A percentile compares a stretch with the other conserved stretches of the same genome.
These are phyloP conservation scores for Atractosteus spatula DNA, from an alignment of 2,113 vertebrate genomes.

Conservation along the genomic window DNA sequence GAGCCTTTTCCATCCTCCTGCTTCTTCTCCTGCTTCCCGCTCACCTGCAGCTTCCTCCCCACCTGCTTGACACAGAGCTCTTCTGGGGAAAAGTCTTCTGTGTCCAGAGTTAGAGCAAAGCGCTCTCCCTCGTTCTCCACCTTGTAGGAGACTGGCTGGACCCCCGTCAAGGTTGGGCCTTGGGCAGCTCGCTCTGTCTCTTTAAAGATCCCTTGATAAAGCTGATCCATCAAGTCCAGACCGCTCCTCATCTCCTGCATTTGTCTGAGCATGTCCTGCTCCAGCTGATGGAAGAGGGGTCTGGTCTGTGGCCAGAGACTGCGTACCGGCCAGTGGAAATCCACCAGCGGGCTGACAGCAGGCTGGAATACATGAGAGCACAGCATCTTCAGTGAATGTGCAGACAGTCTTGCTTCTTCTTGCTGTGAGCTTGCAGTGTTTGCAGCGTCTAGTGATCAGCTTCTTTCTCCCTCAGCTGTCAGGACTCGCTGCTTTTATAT, in stretches of 20 bases:
- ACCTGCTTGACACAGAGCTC: constrained; percentile 68
- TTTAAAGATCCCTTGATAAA: too few species aligned
- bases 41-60: constrained; percentile 65
- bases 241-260: too few species aligned
- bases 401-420: constrained; percentile 12
- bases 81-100: constrained; percentile 54
- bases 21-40: constrained; percentile 63
- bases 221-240: too few species aligned
- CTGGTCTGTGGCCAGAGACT: constrained; percentile 74
- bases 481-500: background rate
- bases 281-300: too few species aligned
- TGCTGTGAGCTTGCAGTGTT: constrained; percentile 1
- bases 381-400: constrained; percentile 50
- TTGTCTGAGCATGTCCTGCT: too few species aligned
- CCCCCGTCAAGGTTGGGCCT: too few species aligned
- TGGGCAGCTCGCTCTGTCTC: too few species aligned
- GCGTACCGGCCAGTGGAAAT: constrained; percentile 64
- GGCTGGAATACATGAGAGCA: constrained; percentile 56
- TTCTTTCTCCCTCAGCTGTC: constrained; percentile 4
- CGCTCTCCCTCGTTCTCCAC: too few species aligned
- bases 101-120: too few species aligned
- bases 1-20: constrained; percentile 60
- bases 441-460: background rate
- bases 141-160: too few species aligned
- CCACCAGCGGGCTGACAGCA: constrained; percentile 48